Evolutionary conservation across 1,140 invertebrate species (phyloP).

Genomic region (Aporrectodea caliginosa): DNA sequence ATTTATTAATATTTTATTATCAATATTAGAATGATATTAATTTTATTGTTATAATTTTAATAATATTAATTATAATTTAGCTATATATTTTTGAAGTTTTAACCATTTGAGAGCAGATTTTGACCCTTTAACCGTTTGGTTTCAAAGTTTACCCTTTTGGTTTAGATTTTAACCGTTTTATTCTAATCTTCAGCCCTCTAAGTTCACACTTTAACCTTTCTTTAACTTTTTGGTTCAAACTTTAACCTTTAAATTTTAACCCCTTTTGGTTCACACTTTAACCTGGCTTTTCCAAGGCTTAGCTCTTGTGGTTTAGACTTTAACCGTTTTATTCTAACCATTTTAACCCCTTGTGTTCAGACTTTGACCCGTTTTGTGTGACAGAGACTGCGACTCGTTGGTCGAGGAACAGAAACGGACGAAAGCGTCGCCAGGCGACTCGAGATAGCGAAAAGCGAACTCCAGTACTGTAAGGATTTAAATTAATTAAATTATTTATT

Average conservation of each 20-base stretch:
- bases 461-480: neutral
- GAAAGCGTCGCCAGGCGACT: conserved; percentile 5
- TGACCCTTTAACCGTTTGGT: too few relatives aligned
- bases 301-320: neutral
- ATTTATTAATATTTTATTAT: neutral
- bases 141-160: too few relatives aligned
- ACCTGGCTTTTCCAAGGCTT: too few relatives aligned
- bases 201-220: neutral
- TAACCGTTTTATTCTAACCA: neutral
- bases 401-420: conserved; percentile 8
- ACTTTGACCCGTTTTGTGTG: neutral
- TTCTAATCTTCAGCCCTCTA: too few relatives aligned
- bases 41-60: neutral
- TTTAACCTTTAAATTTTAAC: neutral
- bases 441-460: conserved; percentile 6
- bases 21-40: neutral
- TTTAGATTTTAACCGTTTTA: too few relatives aligned
- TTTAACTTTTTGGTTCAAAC: neutral
- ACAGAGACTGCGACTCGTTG: conserved; percentile 1
- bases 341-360: neutral
- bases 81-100: neutral
- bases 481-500: too few relatives aligned
- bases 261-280: neutral
- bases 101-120: too few relatives aligned
- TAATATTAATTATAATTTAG: neutral